Percentiles rank a stretch among this genome's conserved stretches.
These are phyloP conservation scores for Acinonyx jubatus DNA, from an alignment of 2,113 vertebrate species.

Conservation along the genomic window DNA sequence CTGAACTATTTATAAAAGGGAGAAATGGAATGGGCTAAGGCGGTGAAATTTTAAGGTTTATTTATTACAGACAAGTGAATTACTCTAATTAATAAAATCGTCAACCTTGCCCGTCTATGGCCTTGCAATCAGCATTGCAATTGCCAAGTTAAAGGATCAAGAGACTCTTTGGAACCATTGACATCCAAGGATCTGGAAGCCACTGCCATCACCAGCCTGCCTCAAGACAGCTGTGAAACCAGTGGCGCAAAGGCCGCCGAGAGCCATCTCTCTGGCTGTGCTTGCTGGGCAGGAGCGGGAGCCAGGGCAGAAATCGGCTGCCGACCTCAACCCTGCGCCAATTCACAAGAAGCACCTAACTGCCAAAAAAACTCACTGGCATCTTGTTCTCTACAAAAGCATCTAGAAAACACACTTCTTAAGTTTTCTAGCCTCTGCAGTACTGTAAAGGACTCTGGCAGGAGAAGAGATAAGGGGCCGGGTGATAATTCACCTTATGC, in stretches of 20 bases:
- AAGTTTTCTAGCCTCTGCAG: not conserved
- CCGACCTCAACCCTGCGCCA: too few species aligned
- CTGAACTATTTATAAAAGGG: not conserved
- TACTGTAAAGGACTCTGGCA: not conserved
- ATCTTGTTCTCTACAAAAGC: not conserved
- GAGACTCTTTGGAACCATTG: not conserved
- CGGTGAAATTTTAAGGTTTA: not conserved
- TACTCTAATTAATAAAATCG: not conserved
- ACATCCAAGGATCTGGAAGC: not conserved
- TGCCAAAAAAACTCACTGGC: not conserved
- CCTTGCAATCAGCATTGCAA: not conserved
- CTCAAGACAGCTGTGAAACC: not conserved
- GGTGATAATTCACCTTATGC: too few species aligned
- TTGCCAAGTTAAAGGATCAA: not conserved
- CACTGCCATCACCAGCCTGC: not conserved
- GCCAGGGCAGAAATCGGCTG: not conserved
- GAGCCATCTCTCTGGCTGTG: accelerated
- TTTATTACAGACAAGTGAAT: not conserved
- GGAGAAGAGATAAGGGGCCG: not conserved
- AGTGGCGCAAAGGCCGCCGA: not conserved
- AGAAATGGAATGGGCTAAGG: not conserved
- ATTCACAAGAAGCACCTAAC: not conserved
- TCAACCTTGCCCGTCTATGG: not conserved
- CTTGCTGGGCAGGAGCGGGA: not conserved
- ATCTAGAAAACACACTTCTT: not conserved